Evolutionary conservation across 2,113 vertebrate species (phyloP).

Genomic region (Rattus norvegicus): DNA sequence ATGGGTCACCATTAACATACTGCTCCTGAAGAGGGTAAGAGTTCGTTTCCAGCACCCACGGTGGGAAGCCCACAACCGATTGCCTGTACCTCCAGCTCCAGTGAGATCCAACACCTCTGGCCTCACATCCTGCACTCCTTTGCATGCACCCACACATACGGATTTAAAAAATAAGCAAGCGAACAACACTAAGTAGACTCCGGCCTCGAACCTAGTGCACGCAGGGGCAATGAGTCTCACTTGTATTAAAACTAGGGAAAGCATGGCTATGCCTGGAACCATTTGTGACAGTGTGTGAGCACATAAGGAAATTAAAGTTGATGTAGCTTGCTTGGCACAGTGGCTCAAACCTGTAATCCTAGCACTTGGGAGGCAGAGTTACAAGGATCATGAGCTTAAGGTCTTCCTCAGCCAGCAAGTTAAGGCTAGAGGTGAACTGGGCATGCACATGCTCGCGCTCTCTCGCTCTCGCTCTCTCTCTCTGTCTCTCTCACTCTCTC

Average conservation of each 20-base stretch:
- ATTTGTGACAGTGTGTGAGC: background rate
- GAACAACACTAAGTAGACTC: background rate
- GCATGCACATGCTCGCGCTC: background rate
- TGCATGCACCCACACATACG: background rate
- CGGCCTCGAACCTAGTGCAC: background rate
- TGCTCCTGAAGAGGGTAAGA: background rate
- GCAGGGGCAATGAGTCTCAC: background rate
- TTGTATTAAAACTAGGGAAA: background rate
- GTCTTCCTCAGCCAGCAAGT: background rate
- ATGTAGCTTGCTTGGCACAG: background rate
- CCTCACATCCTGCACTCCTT: background rate
- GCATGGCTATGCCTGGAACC: background rate
- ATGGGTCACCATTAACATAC: background rate
- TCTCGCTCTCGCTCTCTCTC: too few species aligned
- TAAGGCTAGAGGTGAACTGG: background rate
- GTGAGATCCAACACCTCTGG: background rate
- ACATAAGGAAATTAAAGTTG: background rate
- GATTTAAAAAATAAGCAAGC: background rate
- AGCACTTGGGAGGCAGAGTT: background rate
- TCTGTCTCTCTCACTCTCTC: too few species aligned
- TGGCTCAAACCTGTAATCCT: background rate
- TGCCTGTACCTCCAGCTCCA: background rate
- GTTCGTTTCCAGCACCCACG: background rate
- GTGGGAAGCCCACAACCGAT: background rate
- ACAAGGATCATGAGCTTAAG: background rate